Evolutionary conservation across 1,140 invertebrate genomes (phyloP).

Genomic region (Stegodyphus mimosarum): DNA sequence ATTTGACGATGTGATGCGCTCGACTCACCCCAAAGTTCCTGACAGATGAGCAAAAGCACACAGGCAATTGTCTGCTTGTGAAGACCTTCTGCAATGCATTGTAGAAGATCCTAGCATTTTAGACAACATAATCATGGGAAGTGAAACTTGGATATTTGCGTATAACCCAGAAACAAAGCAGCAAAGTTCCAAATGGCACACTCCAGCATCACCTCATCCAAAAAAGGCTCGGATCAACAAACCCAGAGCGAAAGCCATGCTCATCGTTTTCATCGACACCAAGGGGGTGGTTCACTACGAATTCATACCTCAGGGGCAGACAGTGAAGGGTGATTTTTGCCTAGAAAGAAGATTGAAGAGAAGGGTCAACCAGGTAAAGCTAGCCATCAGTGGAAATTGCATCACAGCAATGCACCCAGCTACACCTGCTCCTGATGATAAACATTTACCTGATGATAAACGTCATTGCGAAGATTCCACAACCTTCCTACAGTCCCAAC

Average conservation of each 20-base stretch:
- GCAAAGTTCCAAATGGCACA: constrained; percentile 24
- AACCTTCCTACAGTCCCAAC: constrained; percentile 62
- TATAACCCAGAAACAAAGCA: constrained; percentile 30
- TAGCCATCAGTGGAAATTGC: background rate
- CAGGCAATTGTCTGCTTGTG: background rate
- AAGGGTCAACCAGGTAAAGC: background rate
- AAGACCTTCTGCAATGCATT: background rate
- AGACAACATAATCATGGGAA: constrained; percentile 13
- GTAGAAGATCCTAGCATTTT: background rate
- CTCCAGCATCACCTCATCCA: background rate
- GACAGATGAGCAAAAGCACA: background rate
- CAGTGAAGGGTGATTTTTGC: background rate
- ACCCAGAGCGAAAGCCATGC: background rate
- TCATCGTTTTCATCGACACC: background rate
- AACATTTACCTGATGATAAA: background rate
- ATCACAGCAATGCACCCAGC: background rate
- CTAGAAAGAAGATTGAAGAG: background rate
- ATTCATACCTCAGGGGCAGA: constrained; percentile 1
- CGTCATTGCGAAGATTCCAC: background rate
- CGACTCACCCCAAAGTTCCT: background rate
- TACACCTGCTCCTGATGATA: background rate
- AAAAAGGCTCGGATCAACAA: background rate
- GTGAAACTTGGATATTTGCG: constrained; percentile 10
- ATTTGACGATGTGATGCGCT: background rate
- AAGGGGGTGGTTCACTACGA: background rate